These are phyloP conservation scores for Steinernema hermaphroditum DNA, from an alignment of 2,888 invertebrate species.

Conservation along the genomic window DNA sequence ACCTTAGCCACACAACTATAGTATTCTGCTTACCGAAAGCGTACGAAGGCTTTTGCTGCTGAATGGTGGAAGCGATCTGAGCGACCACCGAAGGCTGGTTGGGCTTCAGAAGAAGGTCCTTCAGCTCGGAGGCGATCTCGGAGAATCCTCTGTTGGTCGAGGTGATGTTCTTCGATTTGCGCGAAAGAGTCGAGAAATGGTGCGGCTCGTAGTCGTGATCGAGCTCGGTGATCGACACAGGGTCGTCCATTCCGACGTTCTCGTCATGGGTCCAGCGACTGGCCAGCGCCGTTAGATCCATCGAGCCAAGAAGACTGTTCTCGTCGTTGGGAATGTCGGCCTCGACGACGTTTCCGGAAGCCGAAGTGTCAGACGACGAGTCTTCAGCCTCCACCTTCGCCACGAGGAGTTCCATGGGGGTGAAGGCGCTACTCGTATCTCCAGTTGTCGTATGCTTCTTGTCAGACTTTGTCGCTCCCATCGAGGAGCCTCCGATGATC, in stretches of 20 bases:
- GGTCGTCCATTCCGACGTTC: conserved; percentile 2
- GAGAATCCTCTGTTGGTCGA: too few species aligned
- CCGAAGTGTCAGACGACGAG: conserved; percentile 10
- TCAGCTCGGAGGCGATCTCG: not conserved
- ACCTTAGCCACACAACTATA: not conserved
- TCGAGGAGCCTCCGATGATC: not conserved
- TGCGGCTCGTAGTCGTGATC: not conserved
- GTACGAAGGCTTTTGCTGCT: not conserved
- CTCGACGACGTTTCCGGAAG: conserved; percentile 11
- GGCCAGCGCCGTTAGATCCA: conserved; percentile 1
- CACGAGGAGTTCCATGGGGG: conserved; percentile 18
- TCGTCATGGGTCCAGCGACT: not conserved
- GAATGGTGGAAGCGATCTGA: not conserved
- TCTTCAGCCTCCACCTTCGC: conserved; percentile 16
- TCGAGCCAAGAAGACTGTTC: not conserved
- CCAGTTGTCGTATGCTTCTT: not conserved
- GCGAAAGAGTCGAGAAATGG: too few species aligned
- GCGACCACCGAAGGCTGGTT: not conserved
- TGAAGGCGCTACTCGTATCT: not conserved
- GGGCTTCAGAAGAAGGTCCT: not conserved
- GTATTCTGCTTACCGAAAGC: not conserved
- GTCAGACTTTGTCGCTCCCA: not conserved
- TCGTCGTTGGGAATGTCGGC: conserved; percentile 7
- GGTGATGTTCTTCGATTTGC: too few species aligned
- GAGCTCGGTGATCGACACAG: not conserved